These are phyloP conservation scores for Brachionus paranguensis DNA, from an alignment of 1,140 invertebrate genomes.

Conservation along the genomic window DNA sequence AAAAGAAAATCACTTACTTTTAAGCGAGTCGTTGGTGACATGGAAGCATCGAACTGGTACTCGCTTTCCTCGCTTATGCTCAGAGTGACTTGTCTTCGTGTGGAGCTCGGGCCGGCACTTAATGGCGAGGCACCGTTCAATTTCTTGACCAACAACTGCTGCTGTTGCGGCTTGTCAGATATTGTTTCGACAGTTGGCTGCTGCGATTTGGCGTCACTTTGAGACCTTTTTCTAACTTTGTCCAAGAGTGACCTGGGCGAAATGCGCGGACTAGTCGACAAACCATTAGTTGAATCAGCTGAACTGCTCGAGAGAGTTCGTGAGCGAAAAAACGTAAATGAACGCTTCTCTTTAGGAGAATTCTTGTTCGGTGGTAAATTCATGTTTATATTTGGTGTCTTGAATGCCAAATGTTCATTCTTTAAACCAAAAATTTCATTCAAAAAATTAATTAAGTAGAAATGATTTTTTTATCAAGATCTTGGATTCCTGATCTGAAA, in stretches of 20 bases:
- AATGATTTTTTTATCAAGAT: neutral
- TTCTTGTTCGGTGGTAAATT: neutral
- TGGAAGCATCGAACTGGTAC: neutral
- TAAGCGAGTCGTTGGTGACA: neutral
- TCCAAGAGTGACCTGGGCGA: conserved; percentile 10
- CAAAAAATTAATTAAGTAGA: neutral
- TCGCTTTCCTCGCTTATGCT: conserved; percentile 37
- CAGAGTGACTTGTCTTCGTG: neutral
- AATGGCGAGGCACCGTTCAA: neutral
- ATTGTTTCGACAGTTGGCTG: neutral
- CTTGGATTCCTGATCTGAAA: neutral
- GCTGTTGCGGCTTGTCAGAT: neutral
- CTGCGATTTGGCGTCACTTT: conserved; percentile 25
- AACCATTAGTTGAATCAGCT: conserved; percentile 3
- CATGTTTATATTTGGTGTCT: conserved; percentile 13
- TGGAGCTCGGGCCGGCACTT: neutral
- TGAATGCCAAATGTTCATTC: conserved; percentile 29
- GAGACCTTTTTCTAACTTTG: neutral
- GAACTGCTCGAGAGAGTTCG: conserved; percentile 32
- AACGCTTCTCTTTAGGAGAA: conserved; percentile 33
- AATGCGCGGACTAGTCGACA: conserved; percentile 6
- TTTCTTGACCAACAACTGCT: neutral
- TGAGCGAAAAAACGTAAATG: conserved; percentile 28
- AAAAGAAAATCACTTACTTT: neutral
- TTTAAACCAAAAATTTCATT: neutral